Evolutionary conservation across 2,797 vertebrate species (phyloP).

Genomic region (Rhynchotus rufescens): DNA sequence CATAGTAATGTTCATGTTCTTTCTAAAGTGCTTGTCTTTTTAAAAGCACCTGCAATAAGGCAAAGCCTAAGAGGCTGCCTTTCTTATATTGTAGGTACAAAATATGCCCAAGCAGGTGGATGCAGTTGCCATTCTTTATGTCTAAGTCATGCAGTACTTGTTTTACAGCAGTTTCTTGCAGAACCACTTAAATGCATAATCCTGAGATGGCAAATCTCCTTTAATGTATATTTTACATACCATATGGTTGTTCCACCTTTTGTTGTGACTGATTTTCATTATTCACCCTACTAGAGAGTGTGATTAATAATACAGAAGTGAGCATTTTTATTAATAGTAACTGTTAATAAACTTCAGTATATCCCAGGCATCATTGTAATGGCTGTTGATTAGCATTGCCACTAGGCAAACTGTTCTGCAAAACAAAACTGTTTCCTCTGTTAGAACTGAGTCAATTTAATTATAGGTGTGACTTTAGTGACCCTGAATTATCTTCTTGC

Average conservation of each 20-base stretch:
- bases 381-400: not conserved
- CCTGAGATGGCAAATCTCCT: not conserved
- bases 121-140: not conserved
- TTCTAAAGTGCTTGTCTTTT: not conserved
- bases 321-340: not conserved
- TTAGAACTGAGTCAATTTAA: rapidly evolving
- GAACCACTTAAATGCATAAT: not conserved
- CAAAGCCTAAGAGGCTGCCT: not conserved
- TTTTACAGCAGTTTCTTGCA: not conserved
- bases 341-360: not conserved
- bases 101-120: not conserved
- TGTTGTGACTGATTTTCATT: not conserved
- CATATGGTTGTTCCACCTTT: rapidly evolving
- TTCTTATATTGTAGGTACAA: not conserved
- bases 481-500: not conserved
- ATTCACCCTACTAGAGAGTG: rapidly evolving
- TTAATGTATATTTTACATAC: rapidly evolving
- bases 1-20: rapidly evolving
- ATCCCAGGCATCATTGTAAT: rapidly evolving
- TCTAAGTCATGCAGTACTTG: not conserved
- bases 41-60: not conserved
- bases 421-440: rapidly evolving
- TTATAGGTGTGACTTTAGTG: rapidly evolving
- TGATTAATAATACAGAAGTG: not conserved
- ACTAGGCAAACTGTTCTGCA: rapidly evolving